Evolutionary conservation across 2,888 invertebrate genomes (phyloP).

Genomic region (Papilio elwesi): DNA sequence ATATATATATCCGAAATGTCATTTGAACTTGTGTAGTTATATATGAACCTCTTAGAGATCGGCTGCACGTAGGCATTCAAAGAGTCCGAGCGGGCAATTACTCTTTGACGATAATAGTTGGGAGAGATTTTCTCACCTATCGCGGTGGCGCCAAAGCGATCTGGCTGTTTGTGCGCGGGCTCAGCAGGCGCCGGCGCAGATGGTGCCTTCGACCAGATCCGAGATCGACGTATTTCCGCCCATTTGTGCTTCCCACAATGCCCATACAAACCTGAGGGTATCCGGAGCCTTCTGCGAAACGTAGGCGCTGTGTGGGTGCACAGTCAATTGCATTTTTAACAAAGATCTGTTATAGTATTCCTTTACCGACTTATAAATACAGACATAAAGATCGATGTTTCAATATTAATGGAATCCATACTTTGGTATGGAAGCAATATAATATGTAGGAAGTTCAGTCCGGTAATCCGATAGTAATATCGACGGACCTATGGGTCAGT

Average conservation of each 20-base stretch:
- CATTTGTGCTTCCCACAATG: conserved; percentile 77
- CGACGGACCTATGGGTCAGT: no score
- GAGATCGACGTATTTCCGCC: conserved; percentile 67
- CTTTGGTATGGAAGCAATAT: conserved; percentile 28
- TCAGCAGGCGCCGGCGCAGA: conserved; percentile 72
- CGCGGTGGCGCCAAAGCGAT: conserved; percentile 65
- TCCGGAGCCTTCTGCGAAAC: conserved; percentile 70
- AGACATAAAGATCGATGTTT: not conserved
- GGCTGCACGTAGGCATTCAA: conserved; percentile 42
- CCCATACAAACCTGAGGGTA: conserved; percentile 58
- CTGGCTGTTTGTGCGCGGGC: conserved; percentile 48
- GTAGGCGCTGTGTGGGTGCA: conserved; percentile 75
- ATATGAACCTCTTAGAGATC: conserved; percentile 40
- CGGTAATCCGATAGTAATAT: no score
- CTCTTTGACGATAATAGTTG: conserved; percentile 52
- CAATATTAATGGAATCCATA: conserved; percentile 30
- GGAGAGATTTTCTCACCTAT: conserved; percentile 78
- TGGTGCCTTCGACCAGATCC: conserved; percentile 53
- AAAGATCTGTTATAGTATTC: conserved; percentile 57
- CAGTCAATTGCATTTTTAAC: conserved; percentile 69
- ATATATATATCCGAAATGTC: no score
- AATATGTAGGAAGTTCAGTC: conserved; percentile 8
- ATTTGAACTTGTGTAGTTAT: not conserved
- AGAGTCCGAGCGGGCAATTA: conserved; percentile 25
- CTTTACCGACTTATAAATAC: not conserved